Percentiles rank a stretch among this genome's conserved stretches.
These are phyloP conservation scores for Carcharodon carcharias DNA, from an alignment of 2,797 vertebrate genomes.

Conservation along the genomic window DNA sequence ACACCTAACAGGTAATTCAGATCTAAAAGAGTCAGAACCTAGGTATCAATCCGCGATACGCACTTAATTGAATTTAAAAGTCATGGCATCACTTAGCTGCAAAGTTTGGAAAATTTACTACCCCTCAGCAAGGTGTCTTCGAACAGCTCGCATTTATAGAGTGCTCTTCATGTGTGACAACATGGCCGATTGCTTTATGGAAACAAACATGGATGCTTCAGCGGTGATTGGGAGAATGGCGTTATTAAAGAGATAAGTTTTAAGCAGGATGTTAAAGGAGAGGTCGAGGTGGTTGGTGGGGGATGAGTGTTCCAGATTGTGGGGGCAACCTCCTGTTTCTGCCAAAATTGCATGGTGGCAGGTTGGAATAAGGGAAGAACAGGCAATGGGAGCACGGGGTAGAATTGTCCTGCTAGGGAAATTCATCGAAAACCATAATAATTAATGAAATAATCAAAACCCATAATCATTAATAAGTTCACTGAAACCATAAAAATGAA, in stretches of 20 bases:
- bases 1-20: background rate
- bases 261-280: background rate
- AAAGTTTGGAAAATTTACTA: background rate
- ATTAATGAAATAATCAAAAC: background rate
- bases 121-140: background rate
- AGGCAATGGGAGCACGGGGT: background rate
- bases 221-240: background rate
- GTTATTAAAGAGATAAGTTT: background rate
- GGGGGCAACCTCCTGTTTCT: background rate
- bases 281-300: background rate
- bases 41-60: background rate
- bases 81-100: background rate
- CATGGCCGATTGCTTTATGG: background rate
- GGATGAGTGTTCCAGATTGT: background rate
- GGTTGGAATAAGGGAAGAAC: background rate
- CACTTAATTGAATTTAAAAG: background rate
- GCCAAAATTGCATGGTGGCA: background rate
- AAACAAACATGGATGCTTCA: background rate
- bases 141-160: background rate
- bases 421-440: background rate
- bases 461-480: background rate
- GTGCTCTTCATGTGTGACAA: background rate
- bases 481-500: background rate
- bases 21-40: background rate
- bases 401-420: background rate